Evolutionary conservation across 2,797 vertebrate genomes (phyloP).

Genomic region (Lithobates sylvaticus): DNA sequence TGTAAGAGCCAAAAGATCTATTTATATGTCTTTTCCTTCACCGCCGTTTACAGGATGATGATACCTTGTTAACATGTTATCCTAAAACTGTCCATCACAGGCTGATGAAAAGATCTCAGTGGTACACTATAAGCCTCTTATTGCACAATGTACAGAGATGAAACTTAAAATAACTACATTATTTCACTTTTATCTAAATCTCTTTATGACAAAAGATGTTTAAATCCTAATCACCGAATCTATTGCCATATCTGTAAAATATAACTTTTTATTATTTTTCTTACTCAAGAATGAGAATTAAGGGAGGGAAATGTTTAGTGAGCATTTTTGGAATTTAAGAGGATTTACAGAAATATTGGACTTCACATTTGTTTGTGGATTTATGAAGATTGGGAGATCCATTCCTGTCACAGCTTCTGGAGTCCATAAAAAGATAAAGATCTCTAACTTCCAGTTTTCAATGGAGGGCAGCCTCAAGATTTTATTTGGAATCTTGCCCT

Average conservation of each 20-base stretch:
- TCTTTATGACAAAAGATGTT: not conserved
- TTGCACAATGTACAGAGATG: not conserved
- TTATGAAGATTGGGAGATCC: no score
- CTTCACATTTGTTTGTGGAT: not conserved
- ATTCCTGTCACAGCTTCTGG: no score
- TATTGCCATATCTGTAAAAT: not conserved
- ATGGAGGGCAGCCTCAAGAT: no score
- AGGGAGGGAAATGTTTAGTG: not conserved
- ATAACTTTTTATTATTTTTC: not conserved
- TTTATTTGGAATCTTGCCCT: no score
- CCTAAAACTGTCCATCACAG: not conserved
- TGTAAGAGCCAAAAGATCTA: not conserved
- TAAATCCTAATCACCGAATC: not conserved
- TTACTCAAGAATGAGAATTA: not conserved
- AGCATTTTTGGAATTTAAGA: not conserved
- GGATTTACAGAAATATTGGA: not conserved
- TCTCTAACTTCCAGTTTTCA: no score
- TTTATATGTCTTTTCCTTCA: not conserved
- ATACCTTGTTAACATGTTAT: not conserved
- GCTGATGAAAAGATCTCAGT: slow-evolving; percentile 7
- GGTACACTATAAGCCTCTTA: not conserved
- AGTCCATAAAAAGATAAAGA: no score
- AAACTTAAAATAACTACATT: not conserved
- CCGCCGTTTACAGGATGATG: not conserved
- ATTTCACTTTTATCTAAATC: not conserved